Evolutionary conservation across 23 tunicate genomes (phyloP), one percentile per base, ranked within the genome.

Genomic region (Styela clava): DNA sequence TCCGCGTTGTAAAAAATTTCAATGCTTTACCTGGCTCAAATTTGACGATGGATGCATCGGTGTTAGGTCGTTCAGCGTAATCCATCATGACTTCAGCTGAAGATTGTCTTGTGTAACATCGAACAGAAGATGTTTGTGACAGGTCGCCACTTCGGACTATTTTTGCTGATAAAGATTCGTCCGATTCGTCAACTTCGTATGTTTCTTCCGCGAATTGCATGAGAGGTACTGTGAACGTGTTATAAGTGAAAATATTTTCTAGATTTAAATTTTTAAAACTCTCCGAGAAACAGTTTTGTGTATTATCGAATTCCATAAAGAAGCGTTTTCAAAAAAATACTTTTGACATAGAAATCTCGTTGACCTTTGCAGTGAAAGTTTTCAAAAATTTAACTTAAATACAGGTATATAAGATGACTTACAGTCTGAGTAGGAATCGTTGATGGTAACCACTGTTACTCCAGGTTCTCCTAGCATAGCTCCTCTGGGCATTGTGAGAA

Each of bases 101-200:
- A 37, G 86, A 73, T 82, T 95, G 99, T 62, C 99, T 86, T 61
- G 99, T 95, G 92, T 90, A 95, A 79, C 99, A 95, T 2, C 99
- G 82, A 0, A 95, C 99, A 1, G 83, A 24, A 26, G 96, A 64
- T 31, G 95, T 24, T 36, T 83, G 88, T 73, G 95, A 86, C 44
- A 90, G 85, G 82, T 95, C 99, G 44, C 99, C 99, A 68, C 83
- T 82, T 64, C 99, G 91, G 35, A 69, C 29, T n/a, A 95, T 86
- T 51, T 74, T 31, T 31, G 89, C 96, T 2, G 92, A 65, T 16
- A 86, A 25, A 2, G 82, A 25, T 16, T 81, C 91, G 21, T 83
- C 84, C 16, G 73, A 70, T 79, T 95, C 99, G 68, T 89, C 70
- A 5, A 95, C 96, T 67, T 95, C 96, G n/a, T 69, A 37, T 0